Evolutionary conservation across 2,797 vertebrate genomes (phyloP), one percentile per base, ranked within the genome.

Genomic region (Heliangelus exortis): DNA sequence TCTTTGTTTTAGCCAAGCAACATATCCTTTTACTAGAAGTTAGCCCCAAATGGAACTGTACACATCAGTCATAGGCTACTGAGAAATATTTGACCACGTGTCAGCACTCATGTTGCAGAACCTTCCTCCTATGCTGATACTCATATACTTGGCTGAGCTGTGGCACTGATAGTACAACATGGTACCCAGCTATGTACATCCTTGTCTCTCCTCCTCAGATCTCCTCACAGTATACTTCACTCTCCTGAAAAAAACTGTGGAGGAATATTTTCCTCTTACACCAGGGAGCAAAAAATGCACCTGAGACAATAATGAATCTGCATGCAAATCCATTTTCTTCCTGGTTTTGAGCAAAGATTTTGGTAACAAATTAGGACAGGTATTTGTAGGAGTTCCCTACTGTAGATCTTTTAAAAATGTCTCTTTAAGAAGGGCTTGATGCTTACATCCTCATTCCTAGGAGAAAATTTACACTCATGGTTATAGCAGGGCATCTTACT

Each of bases 1-100:
- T 45, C 65, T 73, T 90, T 92, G n/a, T 76, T 87, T 50, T 63
- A 94, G 41, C 39, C 67, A 92, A 84, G 29, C n/a, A 92, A 75
- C 1, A 9, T 26, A 74, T 69, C 45, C 45, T 90, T 28, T 88
- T 59, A 48, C 51, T 62, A 84, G 43, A 93, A 45, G 12, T 87
- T 88, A 79, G 25, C 21, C 67, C 78, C 59, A 94, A 92, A 90
- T 68, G 34, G 48, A 26, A 75, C 43, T 93, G 93, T 73, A 88
- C 89, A 72, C 43, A 58, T 66, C 34, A 61, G 23, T 65, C 41
- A 54, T 28, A 33, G 58, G 43, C 93, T 89, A 62, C 90, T 68
- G 62, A 78, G 43, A 86, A 95, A 62, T 81, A 81, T 75, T 75
- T 90, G 84, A 68, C 66, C 34, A 28, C 50, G 73, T 82, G 67